Base-by-base conservation (phyloP, 2,888 invertebrate species). In the Maniola hyperantus region DNA sequence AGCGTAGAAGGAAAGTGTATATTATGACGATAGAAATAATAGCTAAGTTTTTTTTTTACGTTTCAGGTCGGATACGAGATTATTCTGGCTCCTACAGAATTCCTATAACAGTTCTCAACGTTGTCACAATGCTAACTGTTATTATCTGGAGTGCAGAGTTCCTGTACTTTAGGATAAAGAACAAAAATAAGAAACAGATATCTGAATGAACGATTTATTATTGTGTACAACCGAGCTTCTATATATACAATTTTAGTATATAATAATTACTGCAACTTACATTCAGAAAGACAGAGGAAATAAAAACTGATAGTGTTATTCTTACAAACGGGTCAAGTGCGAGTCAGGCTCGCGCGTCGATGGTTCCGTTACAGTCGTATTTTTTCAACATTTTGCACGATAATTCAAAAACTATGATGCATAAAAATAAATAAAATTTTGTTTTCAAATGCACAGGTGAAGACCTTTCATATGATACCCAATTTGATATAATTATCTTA, bases 91-190 rank as follows among this genome's bases (percentile, higher is more conserved):
- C 92, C 58, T 96, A 95, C 80, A 79, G 82, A 50, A 78, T 92
- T 36, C 94, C 94, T 13, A 94, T 96, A 57, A 82, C 94, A 57
- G 81, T 94, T n/a, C 88, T 95, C 64, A 95, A 95, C 77, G 74
- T 84, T 13, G 87, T 95, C 13, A 95, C 95, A 5, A 76, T 93
- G 42, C 64, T 94, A 1, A 94, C 95, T 1, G 83, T 95, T 8
- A 63, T 93, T 0, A 82, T 94, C 76, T 95, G 95, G 95, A 81
- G 87, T 13, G 78, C 84, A 0, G 95, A 95, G 72, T 92, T 90
- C 69, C 66, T 89, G 7, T 92, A 91, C 73, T 82, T 87, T 42
- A 86, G 74, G 75, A 65, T 87, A 20, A 88, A 81, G 71, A 82
- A 81, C 48, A 78, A 80, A 81, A 70, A 71, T 44, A 77, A 79